Conservation (phyloP, 2,113 vertebrate species). For the Syngnathus floridae region DNA sequence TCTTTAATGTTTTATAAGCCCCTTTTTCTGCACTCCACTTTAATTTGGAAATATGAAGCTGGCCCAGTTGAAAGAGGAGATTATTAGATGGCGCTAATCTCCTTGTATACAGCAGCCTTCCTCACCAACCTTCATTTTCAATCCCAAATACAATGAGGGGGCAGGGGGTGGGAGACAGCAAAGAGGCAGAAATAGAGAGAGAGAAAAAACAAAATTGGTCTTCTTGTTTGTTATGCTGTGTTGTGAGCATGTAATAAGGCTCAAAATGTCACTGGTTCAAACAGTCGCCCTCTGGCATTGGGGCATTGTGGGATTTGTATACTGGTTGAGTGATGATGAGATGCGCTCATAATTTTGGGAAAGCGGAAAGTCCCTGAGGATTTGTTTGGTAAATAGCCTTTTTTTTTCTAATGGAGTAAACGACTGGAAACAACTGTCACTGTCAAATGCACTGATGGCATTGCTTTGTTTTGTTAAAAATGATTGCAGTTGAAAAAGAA, state of each 20-base stretch:
- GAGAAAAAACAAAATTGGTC: slow-evolving; percentile 44
- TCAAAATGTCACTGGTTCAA: slow-evolving; percentile 67
- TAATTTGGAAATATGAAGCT: slow-evolving; percentile 73
- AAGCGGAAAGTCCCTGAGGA: slow-evolving; percentile 24
- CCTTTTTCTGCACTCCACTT: slow-evolving; percentile 61
- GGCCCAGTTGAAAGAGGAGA: slow-evolving; percentile 63
- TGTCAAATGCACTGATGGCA: background rate
- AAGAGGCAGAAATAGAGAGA: slow-evolving; percentile 31
- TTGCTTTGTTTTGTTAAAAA: background rate
- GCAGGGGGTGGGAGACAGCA: slow-evolving; percentile 46
- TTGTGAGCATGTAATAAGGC: slow-evolving; percentile 65
- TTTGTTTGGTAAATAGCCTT: slow-evolving; percentile 12
- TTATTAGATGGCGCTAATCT: slow-evolving; percentile 72
- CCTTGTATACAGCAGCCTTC: slow-evolving; percentile 55
- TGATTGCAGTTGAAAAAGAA: background rate
- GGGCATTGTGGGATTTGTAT: slow-evolving; percentile 53
- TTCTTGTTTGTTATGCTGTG: slow-evolving; percentile 58
- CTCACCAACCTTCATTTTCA: slow-evolving; percentile 45
- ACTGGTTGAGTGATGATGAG: slow-evolving; percentile 38
- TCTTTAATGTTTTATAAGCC: slow-evolving; percentile 71
- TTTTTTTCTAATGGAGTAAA: slow-evolving; percentile 1
- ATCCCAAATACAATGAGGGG: slow-evolving; percentile 54
- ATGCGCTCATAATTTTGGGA: slow-evolving; percentile 40
- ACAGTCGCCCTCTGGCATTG: slow-evolving; percentile 53
- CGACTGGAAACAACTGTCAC: background rate